Base-by-base conservation (phyloP, 2,797 vertebrate species). In the Sebastes paucispinis region DNA sequence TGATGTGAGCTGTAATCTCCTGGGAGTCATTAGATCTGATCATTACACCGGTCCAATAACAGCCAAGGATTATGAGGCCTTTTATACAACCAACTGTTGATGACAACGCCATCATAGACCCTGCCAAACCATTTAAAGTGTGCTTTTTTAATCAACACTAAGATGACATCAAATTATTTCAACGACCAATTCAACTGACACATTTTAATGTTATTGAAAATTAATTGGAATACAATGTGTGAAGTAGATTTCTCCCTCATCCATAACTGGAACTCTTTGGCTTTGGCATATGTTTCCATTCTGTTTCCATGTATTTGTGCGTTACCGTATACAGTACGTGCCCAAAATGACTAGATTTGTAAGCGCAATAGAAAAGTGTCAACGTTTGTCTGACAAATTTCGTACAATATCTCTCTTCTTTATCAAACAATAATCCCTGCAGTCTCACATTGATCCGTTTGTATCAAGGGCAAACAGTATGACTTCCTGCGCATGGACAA, bases 381-480 rank as follows among this genome's bases (percentile, higher is more conserved):
- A 47, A 69, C 25, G 77, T 76, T 57, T 36, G 24, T 77, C 27
- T 64, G 59, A 74, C 31, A 75, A 18, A 34, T 70, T 75, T 77
- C 63, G 62, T 27, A 39, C 24, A 29, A 14, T 77, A 62, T 54
- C 50, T 83, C 55, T 82, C 36, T 6, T 83, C 47, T 90, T 88
- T 85, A 80, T 92, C 83, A 81, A 83, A 88, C 64, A 58, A 80
- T 73, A 70, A 79, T 85, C 71, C 34, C 27, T 69, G 72, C 50
- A 58, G 85, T 84, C 47, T 87, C 74, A 68, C 73, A 90, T 83
- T 74, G 79, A 91, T 91, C 81, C 75, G 31, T 83, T 88, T 60
- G 69, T 76, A 89, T 87, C 85, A 92, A 94, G 94, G 92, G 89
- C 92, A 93, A 93, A 94, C 91, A 79, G 75, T 86, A 27, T 60